These are phyloP conservation scores for Melanaphis sacchari DNA, from an alignment of 1,140 invertebrate species.

Conservation along the genomic window DNA sequence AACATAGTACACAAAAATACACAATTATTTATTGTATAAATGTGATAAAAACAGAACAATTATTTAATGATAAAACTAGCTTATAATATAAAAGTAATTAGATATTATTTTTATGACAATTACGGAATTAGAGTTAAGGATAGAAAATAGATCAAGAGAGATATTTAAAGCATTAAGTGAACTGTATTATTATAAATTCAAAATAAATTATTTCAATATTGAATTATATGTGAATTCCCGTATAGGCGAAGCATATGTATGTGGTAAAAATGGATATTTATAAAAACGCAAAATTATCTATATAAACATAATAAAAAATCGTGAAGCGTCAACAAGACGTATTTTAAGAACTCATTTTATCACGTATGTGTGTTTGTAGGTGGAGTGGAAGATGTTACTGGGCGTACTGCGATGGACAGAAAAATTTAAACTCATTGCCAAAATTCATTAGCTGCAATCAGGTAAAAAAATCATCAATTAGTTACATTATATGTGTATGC, in stretches of 20 bases:
- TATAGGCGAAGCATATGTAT: not conserved
- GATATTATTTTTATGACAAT: too few species aligned
- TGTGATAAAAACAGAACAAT: too few species aligned
- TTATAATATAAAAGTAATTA: too few species aligned
- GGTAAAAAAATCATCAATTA: not conserved
- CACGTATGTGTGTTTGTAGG: not conserved
- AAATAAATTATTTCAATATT: not conserved
- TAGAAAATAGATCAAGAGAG: too few species aligned
- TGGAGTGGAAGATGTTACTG: conserved; percentile 47
- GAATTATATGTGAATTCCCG: not conserved
- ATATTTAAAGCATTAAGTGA: too few species aligned
- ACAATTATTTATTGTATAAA: too few species aligned
- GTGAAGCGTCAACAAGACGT: not conserved
- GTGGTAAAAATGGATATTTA: not conserved
- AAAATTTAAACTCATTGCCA: conserved; percentile 34
- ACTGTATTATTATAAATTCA: not conserved
- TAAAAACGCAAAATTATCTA: not conserved
- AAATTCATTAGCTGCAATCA: conserved; percentile 11
- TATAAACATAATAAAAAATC: not conserved
- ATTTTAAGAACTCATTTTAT: not conserved
- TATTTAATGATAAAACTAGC: too few species aligned
- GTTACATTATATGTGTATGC: not conserved
- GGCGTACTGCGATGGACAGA: conserved; percentile 7
- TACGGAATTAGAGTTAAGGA: too few species aligned
- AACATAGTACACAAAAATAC: too few species aligned